Evolutionary conservation across 2,113 vertebrate species (phyloP).

Genomic region (Entomyzon cyanotis): DNA sequence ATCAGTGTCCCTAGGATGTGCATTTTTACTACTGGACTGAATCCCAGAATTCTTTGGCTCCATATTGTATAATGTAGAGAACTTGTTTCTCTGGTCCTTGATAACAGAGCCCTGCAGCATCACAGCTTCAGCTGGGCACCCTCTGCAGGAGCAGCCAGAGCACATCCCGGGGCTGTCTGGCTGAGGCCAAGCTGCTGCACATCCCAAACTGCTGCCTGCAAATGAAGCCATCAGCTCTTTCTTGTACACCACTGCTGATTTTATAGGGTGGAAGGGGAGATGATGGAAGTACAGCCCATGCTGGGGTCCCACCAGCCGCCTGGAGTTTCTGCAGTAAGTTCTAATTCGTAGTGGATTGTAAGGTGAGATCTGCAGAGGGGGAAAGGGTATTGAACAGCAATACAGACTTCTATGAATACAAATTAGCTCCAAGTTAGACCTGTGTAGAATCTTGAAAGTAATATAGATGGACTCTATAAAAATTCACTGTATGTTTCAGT

Average conservation of each 20-base stretch:
- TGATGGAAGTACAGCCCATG: not conserved
- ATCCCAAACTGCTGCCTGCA: not conserved
- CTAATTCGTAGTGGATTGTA: not conserved
- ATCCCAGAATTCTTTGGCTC: conserved; percentile 23
- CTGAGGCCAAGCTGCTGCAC: not conserved
- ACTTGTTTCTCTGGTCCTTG: not conserved
- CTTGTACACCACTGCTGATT: accelerated
- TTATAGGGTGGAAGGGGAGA: not conserved
- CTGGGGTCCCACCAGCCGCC: not conserved
- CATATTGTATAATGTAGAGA: not conserved
- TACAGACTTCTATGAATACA: not conserved
- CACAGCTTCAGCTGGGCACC: not conserved
- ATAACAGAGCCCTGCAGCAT: not conserved
- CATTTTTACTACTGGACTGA: not conserved
- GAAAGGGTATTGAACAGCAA: not conserved
- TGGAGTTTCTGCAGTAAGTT: not conserved
- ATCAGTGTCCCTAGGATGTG: not conserved
- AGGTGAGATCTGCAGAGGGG: not conserved
- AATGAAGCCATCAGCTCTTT: not conserved
- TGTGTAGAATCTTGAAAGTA: not conserved
- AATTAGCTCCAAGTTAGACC: not conserved
- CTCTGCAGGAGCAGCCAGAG: not conserved
- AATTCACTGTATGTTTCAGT: not conserved
- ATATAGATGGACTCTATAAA: not conserved
- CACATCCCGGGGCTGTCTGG: accelerated